Evolutionary conservation across 2,113 vertebrate species (phyloP).

Genomic region (Sebastes schlegelii): DNA sequence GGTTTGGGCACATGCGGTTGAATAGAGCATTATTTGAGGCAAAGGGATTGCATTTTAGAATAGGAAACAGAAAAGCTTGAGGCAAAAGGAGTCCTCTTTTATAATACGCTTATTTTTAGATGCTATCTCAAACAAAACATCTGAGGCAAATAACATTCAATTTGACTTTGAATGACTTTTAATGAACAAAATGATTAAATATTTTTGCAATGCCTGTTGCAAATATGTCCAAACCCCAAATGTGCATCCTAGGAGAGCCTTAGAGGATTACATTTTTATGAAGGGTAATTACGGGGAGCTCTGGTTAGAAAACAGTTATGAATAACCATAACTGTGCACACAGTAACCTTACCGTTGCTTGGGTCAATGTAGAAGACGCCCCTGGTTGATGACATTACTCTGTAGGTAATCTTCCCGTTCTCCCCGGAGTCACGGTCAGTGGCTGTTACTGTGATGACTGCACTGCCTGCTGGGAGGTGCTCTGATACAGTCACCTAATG

Average conservation of each 20-base stretch:
- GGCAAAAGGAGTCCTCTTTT: conserved; percentile 25
- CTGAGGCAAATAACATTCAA: conserved; percentile 45
- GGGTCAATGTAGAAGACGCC: conserved; percentile 89
- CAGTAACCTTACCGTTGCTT: conserved; percentile 87
- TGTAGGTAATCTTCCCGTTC: conserved; percentile 92
- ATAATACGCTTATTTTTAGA: conserved; percentile 38
- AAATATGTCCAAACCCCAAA: conserved; percentile 42
- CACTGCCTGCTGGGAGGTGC: conserved; percentile 88
- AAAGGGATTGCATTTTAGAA: conserved; percentile 18
- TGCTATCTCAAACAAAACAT: conserved; percentile 53
- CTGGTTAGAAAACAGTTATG: conserved; percentile 24
- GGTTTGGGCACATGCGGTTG: background rate
- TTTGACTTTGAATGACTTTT: conserved; percentile 45
- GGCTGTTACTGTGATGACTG: conserved; percentile 91
- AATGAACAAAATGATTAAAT: conserved; percentile 58
- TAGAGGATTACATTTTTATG: conserved; percentile 14
- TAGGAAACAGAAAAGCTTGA: conserved; percentile 11
- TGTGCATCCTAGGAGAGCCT: conserved; percentile 12
- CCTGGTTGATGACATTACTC: conserved; percentile 84
- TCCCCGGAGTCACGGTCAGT: conserved; percentile 91
- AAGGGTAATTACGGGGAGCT: conserved; percentile 30
- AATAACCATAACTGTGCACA: conserved; percentile 14
- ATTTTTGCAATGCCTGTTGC: conserved; percentile 34
- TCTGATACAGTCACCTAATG: conserved; percentile 89
- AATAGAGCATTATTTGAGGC: conserved; percentile 11